Percentiles rank a stretch among this genome's conserved stretches.
Conservation (phyloP, 2,888 invertebrate genomes). For the Meteorus colon region DNA sequence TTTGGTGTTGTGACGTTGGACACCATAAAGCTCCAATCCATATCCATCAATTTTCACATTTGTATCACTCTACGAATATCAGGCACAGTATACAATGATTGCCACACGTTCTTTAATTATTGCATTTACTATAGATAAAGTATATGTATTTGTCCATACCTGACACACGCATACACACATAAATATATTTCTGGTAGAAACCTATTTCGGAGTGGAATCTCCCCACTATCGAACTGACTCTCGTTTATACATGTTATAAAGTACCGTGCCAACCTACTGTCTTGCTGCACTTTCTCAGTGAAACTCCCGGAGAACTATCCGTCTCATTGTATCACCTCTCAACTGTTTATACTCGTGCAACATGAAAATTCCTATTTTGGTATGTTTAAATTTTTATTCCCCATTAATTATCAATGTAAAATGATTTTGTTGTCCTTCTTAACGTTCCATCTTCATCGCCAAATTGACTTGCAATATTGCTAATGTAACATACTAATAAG, state of each 20-base stretch:
- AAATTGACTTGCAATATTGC: too few relatives aligned
- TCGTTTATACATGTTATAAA: slow-evolving; percentile 71
- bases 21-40: background rate
- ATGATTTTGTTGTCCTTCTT: too few relatives aligned
- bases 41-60: background rate
- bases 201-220: slow-evolving; percentile 11
- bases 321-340: slow-evolving; percentile 8
- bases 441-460: too few relatives aligned
- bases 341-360: slow-evolving; percentile 27
- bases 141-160: background rate
- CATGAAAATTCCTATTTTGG: slow-evolving; percentile 41
- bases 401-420: too few relatives aligned
- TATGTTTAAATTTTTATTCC: slow-evolving; percentile 26
- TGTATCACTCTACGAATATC: background rate
- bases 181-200: background rate
- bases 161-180: background rate
- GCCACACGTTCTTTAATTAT: background rate
- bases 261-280: slow-evolving; percentile 67
- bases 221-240: slow-evolving; percentile 37
- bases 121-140: background rate
- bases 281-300: slow-evolving; percentile 72
- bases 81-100: background rate
- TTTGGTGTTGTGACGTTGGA: background rate
- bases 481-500: too few relatives aligned
- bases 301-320: slow-evolving; percentile 69